Evolutionary conservation across 2,113 vertebrate species (phyloP).

Genomic region (Cyphotilapia sp.): DNA sequence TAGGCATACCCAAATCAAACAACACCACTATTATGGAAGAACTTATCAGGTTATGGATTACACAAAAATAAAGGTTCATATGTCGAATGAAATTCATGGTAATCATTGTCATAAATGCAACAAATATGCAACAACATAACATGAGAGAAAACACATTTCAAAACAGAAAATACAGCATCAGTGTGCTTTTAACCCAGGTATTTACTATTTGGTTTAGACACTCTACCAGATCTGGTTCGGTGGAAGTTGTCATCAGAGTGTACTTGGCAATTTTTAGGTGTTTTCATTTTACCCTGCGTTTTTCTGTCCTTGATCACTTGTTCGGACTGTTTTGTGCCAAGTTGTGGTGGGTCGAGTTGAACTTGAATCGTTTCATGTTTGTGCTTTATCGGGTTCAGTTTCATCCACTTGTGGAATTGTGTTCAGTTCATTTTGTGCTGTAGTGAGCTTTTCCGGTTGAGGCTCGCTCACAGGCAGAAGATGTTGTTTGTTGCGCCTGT

Average conservation of each 20-base stretch:
- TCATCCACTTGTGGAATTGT: neutral
- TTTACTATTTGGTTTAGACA: neutral
- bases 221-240: rapidly evolving
- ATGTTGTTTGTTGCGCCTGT: neutral
- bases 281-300: neutral
- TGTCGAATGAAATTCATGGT: neutral
- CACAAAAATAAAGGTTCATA: too few relatives aligned
- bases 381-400: neutral
- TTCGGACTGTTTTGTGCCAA: rapidly evolving
- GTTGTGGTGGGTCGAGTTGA: neutral
- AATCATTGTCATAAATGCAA: neutral
- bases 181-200: too few relatives aligned
- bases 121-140: too few relatives aligned
- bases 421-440: too few relatives aligned
- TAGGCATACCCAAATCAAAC: too few relatives aligned
- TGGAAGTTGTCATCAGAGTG: rapidly evolving
- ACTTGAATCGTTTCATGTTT: neutral
- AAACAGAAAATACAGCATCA: too few relatives aligned
- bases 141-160: too few relatives aligned
- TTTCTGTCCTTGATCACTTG: neutral
- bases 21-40: too few relatives aligned
- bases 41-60: too few relatives aligned
- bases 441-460: neutral
- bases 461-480: neutral
- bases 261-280: neutral